Evolutionary conservation across 2,888 invertebrate genomes (phyloP).

Genomic region (Alitta virens): DNA sequence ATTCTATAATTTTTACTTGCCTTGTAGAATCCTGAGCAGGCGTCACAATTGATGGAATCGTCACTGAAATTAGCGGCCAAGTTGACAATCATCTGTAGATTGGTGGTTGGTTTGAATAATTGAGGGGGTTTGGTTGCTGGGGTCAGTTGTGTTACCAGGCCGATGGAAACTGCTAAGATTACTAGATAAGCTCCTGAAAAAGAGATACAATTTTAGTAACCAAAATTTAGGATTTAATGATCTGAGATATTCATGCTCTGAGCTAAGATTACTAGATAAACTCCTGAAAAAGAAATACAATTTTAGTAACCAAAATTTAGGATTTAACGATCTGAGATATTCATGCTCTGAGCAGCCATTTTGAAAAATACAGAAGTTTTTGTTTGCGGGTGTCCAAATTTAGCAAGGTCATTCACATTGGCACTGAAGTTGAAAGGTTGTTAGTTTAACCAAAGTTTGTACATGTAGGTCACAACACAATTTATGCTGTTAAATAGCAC

Average conservation of each 20-base stretch:
- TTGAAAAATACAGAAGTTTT: no score
- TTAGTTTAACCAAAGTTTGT: no score
- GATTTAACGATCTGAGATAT: no score
- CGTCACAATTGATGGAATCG: slow-evolving; percentile 39
- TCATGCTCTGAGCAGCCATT: no score
- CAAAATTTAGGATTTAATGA: neutral
- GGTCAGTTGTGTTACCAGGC: slow-evolving; percentile 38
- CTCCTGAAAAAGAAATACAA: slow-evolving; percentile 27
- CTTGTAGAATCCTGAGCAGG: slow-evolving; percentile 39
- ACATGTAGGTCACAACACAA: no score
- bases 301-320: neutral
- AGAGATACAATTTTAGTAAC: neutral
- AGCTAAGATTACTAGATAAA: no score
- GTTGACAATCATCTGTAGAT: slow-evolving; percentile 46
- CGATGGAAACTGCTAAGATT: slow-evolving; percentile 37
- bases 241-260: no score
- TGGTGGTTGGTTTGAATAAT: slow-evolving; percentile 44
- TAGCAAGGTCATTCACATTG: no score
- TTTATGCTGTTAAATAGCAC: no score
- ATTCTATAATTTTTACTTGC: no score
- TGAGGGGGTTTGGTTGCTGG: slow-evolving; percentile 47
- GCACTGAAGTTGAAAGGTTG: no score
- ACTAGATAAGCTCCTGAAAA: slow-evolving; percentile 35
- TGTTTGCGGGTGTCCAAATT: no score
- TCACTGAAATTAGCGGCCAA: slow-evolving; percentile 46